phyloP scores from a whole-genome alignment of 2,888 invertebrate species.

The Sinotaia quadrata region DNA sequence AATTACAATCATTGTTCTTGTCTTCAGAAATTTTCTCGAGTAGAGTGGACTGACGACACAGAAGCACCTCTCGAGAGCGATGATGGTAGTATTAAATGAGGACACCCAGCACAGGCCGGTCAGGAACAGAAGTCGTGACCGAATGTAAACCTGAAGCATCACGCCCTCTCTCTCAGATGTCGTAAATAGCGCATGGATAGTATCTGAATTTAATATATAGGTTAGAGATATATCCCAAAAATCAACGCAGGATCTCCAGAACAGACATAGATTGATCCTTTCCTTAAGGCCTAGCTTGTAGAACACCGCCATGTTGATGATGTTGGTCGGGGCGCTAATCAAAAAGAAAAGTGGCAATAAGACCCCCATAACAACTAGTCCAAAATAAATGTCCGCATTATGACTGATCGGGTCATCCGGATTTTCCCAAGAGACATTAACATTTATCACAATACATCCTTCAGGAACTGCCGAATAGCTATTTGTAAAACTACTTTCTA shows the following conservation, averaged over 20 bases:
- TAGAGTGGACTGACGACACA: not conserved
- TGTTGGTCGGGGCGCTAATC: slow-evolving; percentile 3
- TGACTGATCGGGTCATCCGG: too few species aligned
- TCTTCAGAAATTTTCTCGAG: not conserved
- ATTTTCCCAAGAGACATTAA: too few species aligned
- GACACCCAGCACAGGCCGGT: not conserved
- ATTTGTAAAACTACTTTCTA: too few species aligned
- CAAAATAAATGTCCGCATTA: too few species aligned
- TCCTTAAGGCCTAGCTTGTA: not conserved
- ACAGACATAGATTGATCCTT: slow-evolving; percentile 4
- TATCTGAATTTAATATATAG: not conserved
- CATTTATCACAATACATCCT: too few species aligned
- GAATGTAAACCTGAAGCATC: not conserved
- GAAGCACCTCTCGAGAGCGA: not conserved
- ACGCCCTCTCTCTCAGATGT: not conserved
- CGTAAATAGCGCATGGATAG: not conserved
- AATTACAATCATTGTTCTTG: slow-evolving; percentile 3
- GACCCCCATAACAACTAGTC: too few species aligned
- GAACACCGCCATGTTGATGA: too few species aligned
- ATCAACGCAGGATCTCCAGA: not conserved
- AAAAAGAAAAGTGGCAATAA: too few species aligned
- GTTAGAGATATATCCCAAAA: not conserved
- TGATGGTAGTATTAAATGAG: not conserved
- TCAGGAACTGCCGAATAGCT: too few species aligned
- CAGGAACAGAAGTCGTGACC: not conserved